Evolutionary conservation across 2,888 invertebrate species (phyloP).

Genomic region (Drosophila histrio): DNA sequence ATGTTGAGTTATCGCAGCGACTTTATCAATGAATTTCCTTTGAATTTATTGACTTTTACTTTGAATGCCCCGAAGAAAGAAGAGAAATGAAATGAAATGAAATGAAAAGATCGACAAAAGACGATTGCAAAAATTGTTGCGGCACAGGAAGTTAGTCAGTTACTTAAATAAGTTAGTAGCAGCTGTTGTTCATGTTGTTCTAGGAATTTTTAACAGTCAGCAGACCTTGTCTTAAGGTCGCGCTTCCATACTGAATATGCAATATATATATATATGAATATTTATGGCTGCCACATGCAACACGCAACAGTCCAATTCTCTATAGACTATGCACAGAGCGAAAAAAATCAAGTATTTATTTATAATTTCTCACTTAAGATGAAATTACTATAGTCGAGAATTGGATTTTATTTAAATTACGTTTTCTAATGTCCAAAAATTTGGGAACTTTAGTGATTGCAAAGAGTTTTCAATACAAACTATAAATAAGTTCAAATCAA

Average conservation of each 20-base stretch:
- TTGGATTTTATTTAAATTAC: no score
- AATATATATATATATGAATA: constrained; percentile 35
- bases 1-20: constrained; percentile 59
- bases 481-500: no score
- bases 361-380: no score
- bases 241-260: constrained; percentile 7
- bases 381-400: no score
- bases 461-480: no score
- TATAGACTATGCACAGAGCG: constrained; percentile 18
- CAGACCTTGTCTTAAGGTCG: constrained; percentile 64
- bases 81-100: constrained; percentile 40
- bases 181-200: constrained; percentile 35
- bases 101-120: constrained; percentile 44
- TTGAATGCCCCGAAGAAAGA: constrained; percentile 36
- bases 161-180: constrained; percentile 13
- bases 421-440: no score
- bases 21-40: constrained; percentile 76
- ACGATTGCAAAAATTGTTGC: constrained; percentile 30
- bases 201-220: constrained; percentile 47
- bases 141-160: constrained; percentile 55
- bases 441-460: no score
- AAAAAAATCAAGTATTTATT: no score
- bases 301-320: constrained; percentile 36
- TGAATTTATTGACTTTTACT: constrained; percentile 76
- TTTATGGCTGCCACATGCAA: constrained; percentile 44